Base-by-base conservation (phyloP, 2,113 vertebrate genomes). In the Chunga burmeisteri region DNA sequence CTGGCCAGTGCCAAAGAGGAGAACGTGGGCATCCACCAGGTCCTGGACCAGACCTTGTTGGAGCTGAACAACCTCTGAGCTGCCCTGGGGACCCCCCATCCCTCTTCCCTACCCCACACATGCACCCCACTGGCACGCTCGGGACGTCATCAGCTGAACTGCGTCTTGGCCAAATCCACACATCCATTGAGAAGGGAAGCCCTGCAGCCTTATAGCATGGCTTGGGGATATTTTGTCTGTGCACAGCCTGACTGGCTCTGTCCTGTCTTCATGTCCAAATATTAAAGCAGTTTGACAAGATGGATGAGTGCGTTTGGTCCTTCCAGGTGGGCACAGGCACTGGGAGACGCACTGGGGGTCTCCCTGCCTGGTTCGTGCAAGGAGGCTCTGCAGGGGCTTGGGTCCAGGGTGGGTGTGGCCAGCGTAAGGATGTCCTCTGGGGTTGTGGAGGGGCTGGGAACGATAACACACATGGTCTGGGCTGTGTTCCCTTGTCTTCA, bases 21-120 rank as follows among this genome's bases (percentile, higher is more conserved):
- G 95, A 99, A 99, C n/a, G 98, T 99, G 98, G 98, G 98, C 87
- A 99, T 99, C 95, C 99, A 99, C 93, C 99, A 99, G 98, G 99
- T 99, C 91, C 97, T 99, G 97, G 99, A 99, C 97, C 99, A 99
- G 98, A 99, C 99, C 49, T 98, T 99, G 88, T 95, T 99, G 98
- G 99, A 99, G 97, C 98, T 99, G 98, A 99, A 99, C 99, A 99
- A 99, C 97, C 98, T 99, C 97, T 99, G 98, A 98, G 98, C 89
- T 75, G 40, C 86, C 47, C 38, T 72, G 36, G 46, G 67, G 58
- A 96, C 3, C 27, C 74, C 81, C 44, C 1, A 1, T 73, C 67
- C 81, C 78, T 90, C 62, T 65, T 66, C 81, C 96, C 79, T 79
- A 85, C 79, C 92, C 88, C 21, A 85, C 96, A 95, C 82, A 2